phyloP scores from a whole-genome alignment of 2,888 invertebrate genomes.

The Acheta domesticus region DNA sequence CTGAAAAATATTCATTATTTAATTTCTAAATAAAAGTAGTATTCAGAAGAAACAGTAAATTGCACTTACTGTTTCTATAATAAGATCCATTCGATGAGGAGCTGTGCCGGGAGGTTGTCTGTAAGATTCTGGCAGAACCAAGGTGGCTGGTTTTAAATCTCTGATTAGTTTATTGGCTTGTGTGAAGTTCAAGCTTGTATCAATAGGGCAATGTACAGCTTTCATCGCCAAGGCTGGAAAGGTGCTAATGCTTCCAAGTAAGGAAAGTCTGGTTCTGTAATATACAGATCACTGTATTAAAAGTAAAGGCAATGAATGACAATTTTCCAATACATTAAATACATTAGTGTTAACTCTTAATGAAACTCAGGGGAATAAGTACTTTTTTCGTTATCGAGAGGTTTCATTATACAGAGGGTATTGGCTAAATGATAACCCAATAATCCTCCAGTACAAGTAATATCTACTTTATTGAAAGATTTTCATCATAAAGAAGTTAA shows the following conservation, averaged over 20 bases:
- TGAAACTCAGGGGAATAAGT: too few relatives aligned
- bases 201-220: conserved; percentile 92
- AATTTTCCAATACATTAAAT: too few relatives aligned
- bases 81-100: conserved; percentile 65
- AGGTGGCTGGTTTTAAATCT: conserved; percentile 82
- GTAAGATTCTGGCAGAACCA: conserved; percentile 87
- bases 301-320: too few relatives aligned
- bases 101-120: conserved; percentile 68
- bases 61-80: conserved; percentile 54
- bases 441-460: too few relatives aligned
- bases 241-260: conserved; percentile 90
- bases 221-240: conserved; percentile 96
- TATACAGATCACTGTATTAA: too few relatives aligned
- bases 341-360: too few relatives aligned
- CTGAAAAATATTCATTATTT: conserved; percentile 42
- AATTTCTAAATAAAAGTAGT: neutral
- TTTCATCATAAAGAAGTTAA: too few relatives aligned
- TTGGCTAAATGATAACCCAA: too few relatives aligned
- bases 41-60: neutral
- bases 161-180: conserved; percentile 92
- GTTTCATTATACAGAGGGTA: too few relatives aligned
- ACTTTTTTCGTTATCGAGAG: too few relatives aligned
- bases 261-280: conserved; percentile 90
- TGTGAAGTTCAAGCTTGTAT: conserved; percentile 89
- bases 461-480: too few relatives aligned